These are phyloP conservation scores for Ectemnius lituratus DNA, from an alignment of 2,888 invertebrate genomes.

Conservation along the genomic window DNA sequence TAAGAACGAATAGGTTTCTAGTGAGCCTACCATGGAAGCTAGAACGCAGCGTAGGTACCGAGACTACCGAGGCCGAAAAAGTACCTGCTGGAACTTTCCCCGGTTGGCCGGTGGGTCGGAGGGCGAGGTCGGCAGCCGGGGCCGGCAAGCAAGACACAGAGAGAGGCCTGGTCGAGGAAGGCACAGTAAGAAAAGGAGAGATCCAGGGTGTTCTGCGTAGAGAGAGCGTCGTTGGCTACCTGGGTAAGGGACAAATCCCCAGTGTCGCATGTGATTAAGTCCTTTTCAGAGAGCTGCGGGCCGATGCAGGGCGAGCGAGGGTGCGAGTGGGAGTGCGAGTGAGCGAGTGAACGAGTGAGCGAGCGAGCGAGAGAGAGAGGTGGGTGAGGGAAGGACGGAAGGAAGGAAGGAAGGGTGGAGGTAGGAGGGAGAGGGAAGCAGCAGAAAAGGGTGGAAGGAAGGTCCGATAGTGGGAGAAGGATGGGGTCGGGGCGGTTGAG, in stretches of 20 bases:
- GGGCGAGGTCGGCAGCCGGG: not conserved
- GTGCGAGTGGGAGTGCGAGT: not conserved
- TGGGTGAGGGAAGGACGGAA: not conserved
- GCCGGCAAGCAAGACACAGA: not conserved
- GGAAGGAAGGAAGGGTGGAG: not conserved
- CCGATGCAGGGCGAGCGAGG: conserved; percentile 14
- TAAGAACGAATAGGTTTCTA: too few species aligned
- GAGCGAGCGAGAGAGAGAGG: not conserved
- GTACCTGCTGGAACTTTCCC: conserved; percentile 10
- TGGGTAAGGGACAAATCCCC: conserved; percentile 57
- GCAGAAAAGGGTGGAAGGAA: not conserved
- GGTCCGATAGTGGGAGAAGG: not conserved
- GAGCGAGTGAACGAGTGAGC: too few species aligned
- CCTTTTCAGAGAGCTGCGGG: conserved; percentile 56
- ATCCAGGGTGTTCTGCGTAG: conserved; percentile 28
- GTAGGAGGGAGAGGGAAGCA: not conserved
- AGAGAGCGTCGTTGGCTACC: conserved; percentile 43
- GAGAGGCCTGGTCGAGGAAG: not conserved
- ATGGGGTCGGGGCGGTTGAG: not conserved
- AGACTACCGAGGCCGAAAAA: not conserved
- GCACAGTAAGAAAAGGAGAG: conserved; percentile 35
- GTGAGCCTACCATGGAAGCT: too few species aligned
- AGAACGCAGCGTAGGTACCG: not conserved
- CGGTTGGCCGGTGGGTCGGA: not conserved
- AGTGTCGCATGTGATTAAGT: conserved; percentile 59